Percentiles rank a stretch among this genome's conserved stretches.
Conservation (phyloP, 2,888 invertebrate genomes). For the Orthosia gothica region DNA sequence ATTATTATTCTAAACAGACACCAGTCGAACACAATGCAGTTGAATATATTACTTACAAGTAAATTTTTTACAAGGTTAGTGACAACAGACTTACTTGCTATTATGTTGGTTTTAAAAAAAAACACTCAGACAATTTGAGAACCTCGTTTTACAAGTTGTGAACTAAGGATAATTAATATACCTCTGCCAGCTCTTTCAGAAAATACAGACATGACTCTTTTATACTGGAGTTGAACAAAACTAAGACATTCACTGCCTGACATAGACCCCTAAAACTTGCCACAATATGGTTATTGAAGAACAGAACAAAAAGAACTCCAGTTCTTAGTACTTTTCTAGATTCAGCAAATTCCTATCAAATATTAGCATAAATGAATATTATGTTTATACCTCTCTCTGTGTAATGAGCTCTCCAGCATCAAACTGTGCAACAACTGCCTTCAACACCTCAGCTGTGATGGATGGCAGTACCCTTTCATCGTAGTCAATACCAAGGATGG, state of each 20-base stretch:
- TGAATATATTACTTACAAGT: neutral
- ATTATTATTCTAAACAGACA: no score
- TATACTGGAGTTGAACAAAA: no score
- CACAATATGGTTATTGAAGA: no score
- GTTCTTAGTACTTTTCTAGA: neutral
- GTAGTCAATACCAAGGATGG: conserved; percentile 99
- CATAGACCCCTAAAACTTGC: no score
- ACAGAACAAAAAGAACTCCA: no score
- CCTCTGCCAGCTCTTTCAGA: neutral
- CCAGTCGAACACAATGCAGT: neutral
- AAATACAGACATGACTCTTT: neutral
- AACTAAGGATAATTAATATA: no score
- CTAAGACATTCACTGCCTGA: no score
- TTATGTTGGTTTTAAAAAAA: neutral
- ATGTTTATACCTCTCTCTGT: conserved; percentile 96
- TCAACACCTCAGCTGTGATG: conserved; percentile 99
- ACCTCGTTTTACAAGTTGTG: neutral
- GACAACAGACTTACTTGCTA: neutral
- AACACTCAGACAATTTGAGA: no score
- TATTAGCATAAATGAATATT: conserved; percentile 52
- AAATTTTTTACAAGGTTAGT: neutral
- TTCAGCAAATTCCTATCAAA: neutral
- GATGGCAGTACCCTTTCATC: conserved; percentile 99
- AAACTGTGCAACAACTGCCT: conserved; percentile 99
- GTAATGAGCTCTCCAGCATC: conserved; percentile 99